These are phyloP conservation scores for Manis pentadactyla DNA, from an alignment of 2,797 vertebrate species.

Conservation along the genomic window DNA sequence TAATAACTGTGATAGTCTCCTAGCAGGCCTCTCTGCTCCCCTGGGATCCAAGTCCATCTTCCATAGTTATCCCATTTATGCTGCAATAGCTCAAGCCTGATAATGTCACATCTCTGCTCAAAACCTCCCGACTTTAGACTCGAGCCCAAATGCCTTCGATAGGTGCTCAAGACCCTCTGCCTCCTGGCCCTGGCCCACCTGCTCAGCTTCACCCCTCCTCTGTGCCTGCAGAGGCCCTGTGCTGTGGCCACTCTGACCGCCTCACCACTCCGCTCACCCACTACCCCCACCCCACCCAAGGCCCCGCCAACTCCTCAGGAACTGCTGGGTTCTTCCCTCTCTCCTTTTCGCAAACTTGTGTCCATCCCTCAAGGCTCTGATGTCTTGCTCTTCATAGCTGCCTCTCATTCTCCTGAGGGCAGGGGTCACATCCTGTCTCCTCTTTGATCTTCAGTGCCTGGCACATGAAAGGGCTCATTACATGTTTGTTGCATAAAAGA, in stretches of 20 bases:
- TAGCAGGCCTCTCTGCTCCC: background rate
- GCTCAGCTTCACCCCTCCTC: background rate
- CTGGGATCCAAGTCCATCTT: background rate
- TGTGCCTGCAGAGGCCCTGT: background rate
- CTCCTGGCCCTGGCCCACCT: background rate
- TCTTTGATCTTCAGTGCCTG: background rate
- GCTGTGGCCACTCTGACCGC: background rate
- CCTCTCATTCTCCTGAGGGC: background rate
- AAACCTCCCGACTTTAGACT: background rate
- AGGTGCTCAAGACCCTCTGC: background rate
- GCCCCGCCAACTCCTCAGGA: background rate
- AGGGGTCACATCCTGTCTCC: background rate
- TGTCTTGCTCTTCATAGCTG: background rate
- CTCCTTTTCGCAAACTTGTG: background rate
- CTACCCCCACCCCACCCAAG: background rate
- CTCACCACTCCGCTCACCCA: background rate
- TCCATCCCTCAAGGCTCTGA: background rate
- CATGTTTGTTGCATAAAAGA: background rate
- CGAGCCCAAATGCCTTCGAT: background rate
- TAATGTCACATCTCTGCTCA: background rate
- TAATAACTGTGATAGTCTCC: background rate
- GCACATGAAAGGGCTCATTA: background rate
- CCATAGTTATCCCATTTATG: background rate
- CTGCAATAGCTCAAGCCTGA: too few relatives aligned
- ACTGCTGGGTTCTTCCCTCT: background rate